Evolutionary conservation across 2,113 vertebrate genomes (phyloP), one percentile per base, ranked within the genome.

Genomic region (Albula goreensis): DNA sequence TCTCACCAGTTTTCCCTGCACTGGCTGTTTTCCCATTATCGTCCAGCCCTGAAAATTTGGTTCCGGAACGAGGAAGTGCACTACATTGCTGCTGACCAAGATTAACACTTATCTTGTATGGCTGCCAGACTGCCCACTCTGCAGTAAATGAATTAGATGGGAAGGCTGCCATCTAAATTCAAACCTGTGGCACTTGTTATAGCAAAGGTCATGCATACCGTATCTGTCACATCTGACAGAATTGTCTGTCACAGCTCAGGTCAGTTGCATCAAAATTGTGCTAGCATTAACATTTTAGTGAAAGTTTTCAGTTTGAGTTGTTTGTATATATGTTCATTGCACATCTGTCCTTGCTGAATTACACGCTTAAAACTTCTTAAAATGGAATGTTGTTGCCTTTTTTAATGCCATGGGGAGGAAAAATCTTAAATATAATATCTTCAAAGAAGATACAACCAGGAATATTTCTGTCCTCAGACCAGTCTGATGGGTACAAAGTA

Each of bases 81-180:
- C 92, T 90, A 91, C 90, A 87, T 89, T 81, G 89, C 92, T 91
- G 91, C 90, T 93, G 92, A 92, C 92, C 91, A 91, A 94, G 94
- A 95, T 95, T 94, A 94, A 93, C 91, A 95, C 87, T 95, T 94
- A 94, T 94, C 94, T 95, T 89, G 91, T 90, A 88, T 89, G 88
- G 90, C 92, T 91, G 91, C 90, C 92, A 91, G 92, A 92, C 92
- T 92, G 92, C 91, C 91, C 85, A 94, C 90, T 89, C 84, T 91
- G 90, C 88, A 89, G 88, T 93, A 93, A 94, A 92, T 92, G 93
- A 94, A 92, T 93, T 89, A 90, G 91, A 92, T 89, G 91, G 92
- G 74, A 89, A 89, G 88, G 83, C 90, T 89, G 86, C 88, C 89
- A 91, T 92, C 85, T 86, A 91, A 84, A 89, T 86, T 90, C 80